phyloP scores from a whole-genome alignment of 1,140 invertebrate genomes.

The Camponotus floridanus region DNA sequence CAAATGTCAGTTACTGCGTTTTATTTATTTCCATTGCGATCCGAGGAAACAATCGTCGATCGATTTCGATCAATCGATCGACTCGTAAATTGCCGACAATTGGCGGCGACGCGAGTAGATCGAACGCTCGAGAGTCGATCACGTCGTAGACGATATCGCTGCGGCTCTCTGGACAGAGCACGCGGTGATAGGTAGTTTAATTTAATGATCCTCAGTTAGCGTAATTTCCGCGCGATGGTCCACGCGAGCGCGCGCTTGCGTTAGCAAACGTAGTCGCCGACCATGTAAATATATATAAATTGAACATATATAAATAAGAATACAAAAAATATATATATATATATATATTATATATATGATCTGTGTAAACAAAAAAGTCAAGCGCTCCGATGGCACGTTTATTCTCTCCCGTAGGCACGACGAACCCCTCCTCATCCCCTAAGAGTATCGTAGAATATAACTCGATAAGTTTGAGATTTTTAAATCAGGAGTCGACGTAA shows the following conservation, averaged over 20 bases:
- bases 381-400: conserved; percentile 66
- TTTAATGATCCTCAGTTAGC: conserved; percentile 83
- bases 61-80: background rate
- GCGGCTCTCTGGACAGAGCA: conserved; percentile 75
- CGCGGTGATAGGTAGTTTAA: conserved; percentile 84
- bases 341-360: conserved; percentile 47
- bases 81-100: background rate
- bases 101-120: conserved; percentile 13
- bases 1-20: background rate
- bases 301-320: conserved; percentile 59
- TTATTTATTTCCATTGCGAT: conserved; percentile 44
- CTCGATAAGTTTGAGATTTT: conserved; percentile 78
- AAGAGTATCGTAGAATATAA: conserved; percentile 71
- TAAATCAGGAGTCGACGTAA: conserved; percentile 79
- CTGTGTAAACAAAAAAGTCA: conserved; percentile 70
- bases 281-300: conserved; percentile 74
- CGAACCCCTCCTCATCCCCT: conserved; percentile 22
- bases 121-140: conserved; percentile 13
- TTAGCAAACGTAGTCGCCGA: conserved; percentile 53
- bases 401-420: conserved; percentile 67
- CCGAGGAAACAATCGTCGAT: background rate
- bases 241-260: conserved; percentile 29
- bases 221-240: conserved; percentile 78
- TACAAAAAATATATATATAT: conserved; percentile 59
- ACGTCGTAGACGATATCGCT: conserved; percentile 61